Evolutionary conservation across 2,888 invertebrate genomes (phyloP).

Genomic region (Lepidocyrtinus sp.): DNA sequence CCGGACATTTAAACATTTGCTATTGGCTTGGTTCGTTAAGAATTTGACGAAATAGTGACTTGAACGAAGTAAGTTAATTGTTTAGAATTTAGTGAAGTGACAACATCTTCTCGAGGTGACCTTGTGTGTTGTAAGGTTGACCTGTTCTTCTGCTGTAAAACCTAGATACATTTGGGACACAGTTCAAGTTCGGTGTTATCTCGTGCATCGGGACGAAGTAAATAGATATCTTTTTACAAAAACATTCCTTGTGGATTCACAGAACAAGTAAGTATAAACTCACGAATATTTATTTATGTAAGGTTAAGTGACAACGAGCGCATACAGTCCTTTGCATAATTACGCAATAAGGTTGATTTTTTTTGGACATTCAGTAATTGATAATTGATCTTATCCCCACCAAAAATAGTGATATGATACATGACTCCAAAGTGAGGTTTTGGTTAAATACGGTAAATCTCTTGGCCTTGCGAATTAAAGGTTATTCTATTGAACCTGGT

Average conservation of each 20-base stretch:
- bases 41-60: not conserved
- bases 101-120: not conserved
- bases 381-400: too few species aligned
- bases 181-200: slow-evolving; percentile 16
- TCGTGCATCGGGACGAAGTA: not conserved
- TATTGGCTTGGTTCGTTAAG: too few species aligned
- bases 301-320: too few species aligned
- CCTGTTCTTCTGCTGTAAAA: not conserved
- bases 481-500: not conserved
- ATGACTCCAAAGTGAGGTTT: too few species aligned
- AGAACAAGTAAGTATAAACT: slow-evolving; percentile 15
- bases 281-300: not conserved
- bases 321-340: too few species aligned
- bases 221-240: not conserved
- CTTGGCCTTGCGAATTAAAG: not conserved
- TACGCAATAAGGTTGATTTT: not conserved
- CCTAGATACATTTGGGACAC: not conserved
- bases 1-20: too few species aligned
- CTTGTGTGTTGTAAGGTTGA: slow-evolving; percentile 9
- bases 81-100: not conserved
- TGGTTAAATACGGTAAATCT: too few species aligned
- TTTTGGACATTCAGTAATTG: not conserved
- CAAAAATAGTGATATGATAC: too few species aligned
- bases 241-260: not conserved
- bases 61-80: not conserved